phyloP scores from a whole-genome alignment of 2,888 invertebrate species.

The Ryuthela nishihirai region DNA sequence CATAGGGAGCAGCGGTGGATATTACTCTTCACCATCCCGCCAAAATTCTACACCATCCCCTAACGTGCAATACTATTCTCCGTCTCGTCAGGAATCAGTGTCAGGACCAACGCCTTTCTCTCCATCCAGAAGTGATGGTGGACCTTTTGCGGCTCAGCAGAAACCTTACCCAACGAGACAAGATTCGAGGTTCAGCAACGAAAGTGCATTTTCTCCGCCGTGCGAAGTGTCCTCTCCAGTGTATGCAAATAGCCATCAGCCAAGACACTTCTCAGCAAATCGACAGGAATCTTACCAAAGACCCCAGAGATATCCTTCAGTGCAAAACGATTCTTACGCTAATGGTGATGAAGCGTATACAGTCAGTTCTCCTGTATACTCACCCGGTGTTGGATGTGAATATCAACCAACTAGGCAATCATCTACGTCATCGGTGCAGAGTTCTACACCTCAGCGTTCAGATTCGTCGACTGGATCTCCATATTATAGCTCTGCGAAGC shows the following conservation, averaged over 20 bases:
- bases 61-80: no score
- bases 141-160: conserved; percentile 3
- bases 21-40: not conserved
- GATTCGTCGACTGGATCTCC: no score
- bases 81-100: conserved; percentile 15
- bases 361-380: not conserved
- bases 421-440: not conserved
- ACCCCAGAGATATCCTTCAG: conserved; percentile 3
- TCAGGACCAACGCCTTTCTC: conserved; percentile 8
- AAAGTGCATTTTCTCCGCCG: conserved; percentile 24
- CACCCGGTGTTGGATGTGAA: no score
- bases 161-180: conserved; percentile 12
- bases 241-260: no score
- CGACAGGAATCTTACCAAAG: conserved; percentile 17
- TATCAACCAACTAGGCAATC: not conserved
- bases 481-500: no score
- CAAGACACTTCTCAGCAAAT: no score
- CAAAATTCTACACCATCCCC: not conserved
- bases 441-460: no score
- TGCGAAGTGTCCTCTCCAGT: no score
- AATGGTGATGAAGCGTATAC: conserved; percentile 7
- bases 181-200: conserved; percentile 13
- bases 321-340: conserved; percentile 12
- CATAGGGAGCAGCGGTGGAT: no score
- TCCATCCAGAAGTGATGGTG: no score